Evolutionary conservation across 2,888 invertebrate genomes (phyloP), one percentile per base, ranked within the genome.

Genomic region (Agrochola litura): DNA sequence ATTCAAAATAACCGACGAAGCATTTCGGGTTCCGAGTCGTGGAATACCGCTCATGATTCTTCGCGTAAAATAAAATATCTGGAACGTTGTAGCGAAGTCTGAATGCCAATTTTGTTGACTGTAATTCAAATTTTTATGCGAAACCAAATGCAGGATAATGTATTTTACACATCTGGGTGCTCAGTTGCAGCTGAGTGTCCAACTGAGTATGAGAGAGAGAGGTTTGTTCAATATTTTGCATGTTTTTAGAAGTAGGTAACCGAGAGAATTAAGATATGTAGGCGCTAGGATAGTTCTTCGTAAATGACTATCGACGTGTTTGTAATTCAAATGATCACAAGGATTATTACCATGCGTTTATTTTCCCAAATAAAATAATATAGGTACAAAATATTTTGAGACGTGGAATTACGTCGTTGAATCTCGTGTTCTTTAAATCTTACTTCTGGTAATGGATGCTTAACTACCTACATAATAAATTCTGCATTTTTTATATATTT

Each of bases 1-100:
- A 92, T 96, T 95, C 95, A 96, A 96, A 96, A 95, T 93, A 95
- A 91, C 91, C 90, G 89, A 90, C 92, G 91, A 92, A 89, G 92
- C 91, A 88, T 92, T 86, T 90, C 81, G 87, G 86, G 87, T 87
- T 82, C 84, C 87, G 84, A 89, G 91, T 91, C 74, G 78, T 77
- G 78, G 90, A 91, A 91, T 91, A 89, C 91, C 89, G 88, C 91
- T 93, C 93, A 93, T 94, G 95, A 94, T 94, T 94, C 94, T 94
- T 94, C 90, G 86, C 89, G 88, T 92, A 89, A 92, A 95, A 95
- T 95, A 94, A 95, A 95, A 94, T 94, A 93, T 92, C 89, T 91
- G 88, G 90, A 93, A 92, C 90, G 91, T 90, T 87, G 86, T 89
- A 87, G 90, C 91, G 92, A 91, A 91, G 91, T 92, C 91, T 92